Evolutionary conservation across 1,140 invertebrate genomes (phyloP).

Genomic region (Aphidius gifuensis): DNA sequence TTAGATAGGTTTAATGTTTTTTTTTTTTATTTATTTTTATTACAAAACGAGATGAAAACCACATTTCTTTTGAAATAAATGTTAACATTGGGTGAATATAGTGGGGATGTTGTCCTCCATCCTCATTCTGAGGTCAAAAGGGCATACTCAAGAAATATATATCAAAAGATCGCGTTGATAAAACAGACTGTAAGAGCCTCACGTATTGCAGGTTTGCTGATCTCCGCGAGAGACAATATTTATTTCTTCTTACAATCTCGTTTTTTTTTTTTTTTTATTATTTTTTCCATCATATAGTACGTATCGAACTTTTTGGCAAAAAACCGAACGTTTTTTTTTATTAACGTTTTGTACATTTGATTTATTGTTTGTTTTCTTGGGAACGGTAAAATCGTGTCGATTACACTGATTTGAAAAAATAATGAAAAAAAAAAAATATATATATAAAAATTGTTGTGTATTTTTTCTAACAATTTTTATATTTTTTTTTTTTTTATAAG

Average conservation of each 20-base stretch:
- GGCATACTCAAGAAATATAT: slow-evolving; percentile 14
- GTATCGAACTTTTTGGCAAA: background rate
- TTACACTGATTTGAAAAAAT: background rate
- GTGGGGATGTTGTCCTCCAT: slow-evolving; percentile 11
- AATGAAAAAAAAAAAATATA: too few relatives aligned
- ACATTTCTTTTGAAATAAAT: background rate
- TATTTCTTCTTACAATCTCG: slow-evolving; percentile 4
- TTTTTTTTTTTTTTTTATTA: too few relatives aligned
- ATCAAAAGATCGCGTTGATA: slow-evolving; percentile 17
- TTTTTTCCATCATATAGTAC: background rate
- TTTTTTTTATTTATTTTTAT: too few relatives aligned
- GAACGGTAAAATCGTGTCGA: slow-evolving; percentile 19
- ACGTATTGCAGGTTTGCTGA: slow-evolving; percentile 9
- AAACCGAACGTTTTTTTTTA: background rate
- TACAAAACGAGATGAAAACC: background rate
- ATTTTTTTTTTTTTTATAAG: too few relatives aligned
- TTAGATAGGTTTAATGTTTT: too few relatives aligned
- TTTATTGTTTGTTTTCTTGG: slow-evolving; percentile 13
- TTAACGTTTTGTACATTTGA: background rate
- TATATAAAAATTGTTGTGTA: too few relatives aligned
- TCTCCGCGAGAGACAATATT: slow-evolving; percentile 19
- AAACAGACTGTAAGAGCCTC: slow-evolving; percentile 5
- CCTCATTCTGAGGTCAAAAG: slow-evolving; percentile 9
- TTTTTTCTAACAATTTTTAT: too few relatives aligned
- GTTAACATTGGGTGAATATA: background rate